A percentile compares a stretch with the other conserved stretches of the same genome.
phyloP scores from a whole-genome alignment of 2,113 vertebrate genomes.

The Hyperopisus bebe region DNA sequence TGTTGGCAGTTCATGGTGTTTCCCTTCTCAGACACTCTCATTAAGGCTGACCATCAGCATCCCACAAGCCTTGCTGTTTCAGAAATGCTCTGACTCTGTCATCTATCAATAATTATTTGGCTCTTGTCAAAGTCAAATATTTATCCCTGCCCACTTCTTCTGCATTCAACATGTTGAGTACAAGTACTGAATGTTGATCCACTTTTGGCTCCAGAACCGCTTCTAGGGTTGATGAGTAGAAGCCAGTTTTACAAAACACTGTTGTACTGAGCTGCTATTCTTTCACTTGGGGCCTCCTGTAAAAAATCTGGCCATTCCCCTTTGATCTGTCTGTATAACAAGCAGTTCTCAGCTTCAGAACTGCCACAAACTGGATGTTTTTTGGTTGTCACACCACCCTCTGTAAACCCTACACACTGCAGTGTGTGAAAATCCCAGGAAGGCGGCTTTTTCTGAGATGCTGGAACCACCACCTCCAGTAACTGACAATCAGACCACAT shows the following conservation, averaged over 20 bases:
- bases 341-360: too few relatives aligned
- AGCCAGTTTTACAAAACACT: too few relatives aligned
- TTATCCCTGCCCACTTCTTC: background rate
- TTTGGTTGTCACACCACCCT: too few relatives aligned
- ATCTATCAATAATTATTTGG: background rate
- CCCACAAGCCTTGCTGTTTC: background rate
- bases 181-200: background rate
- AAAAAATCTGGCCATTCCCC: background rate
- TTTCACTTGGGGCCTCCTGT: background rate
- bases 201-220: background rate
- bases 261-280: background rate
- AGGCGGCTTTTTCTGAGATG: background rate
- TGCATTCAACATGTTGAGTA: background rate
- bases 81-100: background rate
- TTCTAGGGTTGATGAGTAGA: background rate
- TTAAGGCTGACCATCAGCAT: background rate
- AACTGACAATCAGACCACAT: background rate
- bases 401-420: background rate
- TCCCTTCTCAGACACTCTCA: background rate
- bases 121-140: background rate
- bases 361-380: too few relatives aligned
- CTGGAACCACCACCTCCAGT: background rate
- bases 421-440: background rate
- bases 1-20: background rate
- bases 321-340: too few relatives aligned